A percentile compares a stretch with the other conserved stretches of the same genome.
Evolutionary conservation across 2,797 vertebrate genomes (phyloP).

Genomic region (Tachyglossus aculeatus): DNA sequence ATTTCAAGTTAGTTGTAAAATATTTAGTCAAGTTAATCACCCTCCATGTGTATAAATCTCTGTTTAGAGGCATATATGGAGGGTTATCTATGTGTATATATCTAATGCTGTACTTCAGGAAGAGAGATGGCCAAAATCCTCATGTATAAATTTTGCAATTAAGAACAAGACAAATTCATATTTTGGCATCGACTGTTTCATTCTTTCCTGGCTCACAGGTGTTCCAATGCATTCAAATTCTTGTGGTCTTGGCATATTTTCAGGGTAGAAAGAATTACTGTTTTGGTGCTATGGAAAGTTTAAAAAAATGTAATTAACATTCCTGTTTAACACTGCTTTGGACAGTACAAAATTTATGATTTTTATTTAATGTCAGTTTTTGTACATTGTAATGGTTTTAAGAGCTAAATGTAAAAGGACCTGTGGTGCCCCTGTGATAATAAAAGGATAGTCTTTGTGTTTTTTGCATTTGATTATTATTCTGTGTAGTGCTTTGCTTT

Average conservation of each 20-base stretch:
- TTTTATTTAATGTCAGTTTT: background rate
- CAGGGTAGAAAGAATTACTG: constrained; percentile 41
- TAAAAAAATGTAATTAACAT: constrained; percentile 40
- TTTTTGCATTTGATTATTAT: background rate
- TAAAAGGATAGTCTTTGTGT: background rate
- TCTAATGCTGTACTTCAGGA: too few species aligned
- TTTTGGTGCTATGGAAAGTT: constrained; percentile 31
- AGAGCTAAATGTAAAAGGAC: background rate
- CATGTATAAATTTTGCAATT: constrained; percentile 1
- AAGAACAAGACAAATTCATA: constrained; percentile 39
- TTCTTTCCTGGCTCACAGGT: constrained; percentile 50
- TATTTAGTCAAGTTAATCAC: too few species aligned
- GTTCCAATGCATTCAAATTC: constrained; percentile 48
- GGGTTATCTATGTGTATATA: too few species aligned
- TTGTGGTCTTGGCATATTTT: constrained; percentile 46
- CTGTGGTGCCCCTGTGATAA: background rate
- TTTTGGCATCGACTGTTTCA: constrained; percentile 33
- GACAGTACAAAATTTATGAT: background rate
- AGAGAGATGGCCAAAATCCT: background rate
- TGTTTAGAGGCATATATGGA: background rate
- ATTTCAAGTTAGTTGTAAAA: too few species aligned
- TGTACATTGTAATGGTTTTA: constrained; percentile 20
- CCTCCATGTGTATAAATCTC: background rate
- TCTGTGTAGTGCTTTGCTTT: background rate
- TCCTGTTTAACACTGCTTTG: constrained; percentile 28